Evolutionary conservation across 2,113 vertebrate species (phyloP).

Genomic region (Axis porcinus): DNA sequence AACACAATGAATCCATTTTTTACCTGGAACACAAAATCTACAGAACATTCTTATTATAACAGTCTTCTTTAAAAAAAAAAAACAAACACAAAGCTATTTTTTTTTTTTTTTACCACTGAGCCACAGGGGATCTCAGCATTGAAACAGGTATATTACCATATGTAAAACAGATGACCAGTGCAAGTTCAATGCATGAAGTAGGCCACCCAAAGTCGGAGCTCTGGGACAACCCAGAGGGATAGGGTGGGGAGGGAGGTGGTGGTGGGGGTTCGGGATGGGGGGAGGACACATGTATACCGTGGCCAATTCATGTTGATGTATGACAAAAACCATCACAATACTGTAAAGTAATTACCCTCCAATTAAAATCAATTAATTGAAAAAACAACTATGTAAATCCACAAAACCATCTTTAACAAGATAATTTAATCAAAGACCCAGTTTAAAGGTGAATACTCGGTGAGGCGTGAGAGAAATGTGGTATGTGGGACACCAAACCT

Average conservation of each 20-base stretch:
- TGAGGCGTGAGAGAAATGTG: background rate
- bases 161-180: background rate
- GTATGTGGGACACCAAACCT: background rate
- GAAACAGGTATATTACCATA: background rate
- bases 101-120: background rate
- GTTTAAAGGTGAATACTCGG: background rate
- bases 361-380: background rate
- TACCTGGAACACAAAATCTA: background rate
- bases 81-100: background rate
- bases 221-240: background rate
- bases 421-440: background rate
- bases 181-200: background rate
- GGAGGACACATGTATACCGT: background rate
- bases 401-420: background rate
- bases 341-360: background rate
- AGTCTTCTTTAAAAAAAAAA: background rate
- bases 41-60: background rate
- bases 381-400: background rate
- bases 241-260: background rate
- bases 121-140: background rate
- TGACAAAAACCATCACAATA: background rate
- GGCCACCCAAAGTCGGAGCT: background rate
- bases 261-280: background rate
- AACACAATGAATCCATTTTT: conserved; percentile 3
- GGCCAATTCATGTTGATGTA: background rate